phyloP scores from a whole-genome alignment of 2,888 invertebrate genomes.

The Phanerotoma sp. region DNA sequence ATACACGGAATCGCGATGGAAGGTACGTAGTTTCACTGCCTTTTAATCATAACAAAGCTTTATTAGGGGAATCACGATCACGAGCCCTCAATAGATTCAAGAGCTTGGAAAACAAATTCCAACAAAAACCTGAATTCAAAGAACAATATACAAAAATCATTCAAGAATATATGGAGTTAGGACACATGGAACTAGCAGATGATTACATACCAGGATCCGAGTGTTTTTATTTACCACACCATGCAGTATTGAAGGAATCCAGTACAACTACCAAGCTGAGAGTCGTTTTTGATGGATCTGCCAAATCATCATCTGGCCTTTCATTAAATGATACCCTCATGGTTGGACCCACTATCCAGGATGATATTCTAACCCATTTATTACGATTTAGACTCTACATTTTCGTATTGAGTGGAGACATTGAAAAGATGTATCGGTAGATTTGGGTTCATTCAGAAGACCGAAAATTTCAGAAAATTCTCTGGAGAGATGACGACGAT shows the following conservation, averaged over 20 bases:
- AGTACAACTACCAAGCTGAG: slow-evolving; percentile 19
- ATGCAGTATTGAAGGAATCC: slow-evolving; percentile 22
- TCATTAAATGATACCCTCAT: slow-evolving; percentile 27
- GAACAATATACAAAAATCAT: slow-evolving; percentile 16
- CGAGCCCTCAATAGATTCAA: slow-evolving; percentile 20
- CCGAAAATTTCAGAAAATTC: slow-evolving; percentile 17
- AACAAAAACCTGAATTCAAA: slow-evolving; percentile 10
- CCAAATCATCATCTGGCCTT: slow-evolving; percentile 13
- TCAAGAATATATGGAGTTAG: slow-evolving; percentile 18
- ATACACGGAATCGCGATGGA: neutral
- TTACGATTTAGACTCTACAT: too few relatives aligned
- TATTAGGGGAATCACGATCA: slow-evolving; percentile 9
- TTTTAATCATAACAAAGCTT: slow-evolving; percentile 15
- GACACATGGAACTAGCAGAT: slow-evolving; percentile 11
- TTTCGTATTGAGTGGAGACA: too few relatives aligned
- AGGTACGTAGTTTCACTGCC: slow-evolving; percentile 24
- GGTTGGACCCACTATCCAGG: too few relatives aligned
- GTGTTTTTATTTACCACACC: slow-evolving; percentile 31
- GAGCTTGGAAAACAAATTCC: slow-evolving; percentile 17
- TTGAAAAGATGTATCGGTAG: too few relatives aligned
- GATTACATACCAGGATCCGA: neutral
- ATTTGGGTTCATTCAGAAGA: too few relatives aligned
- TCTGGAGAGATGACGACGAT: slow-evolving; percentile 16
- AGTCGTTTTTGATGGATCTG: slow-evolving; percentile 22
- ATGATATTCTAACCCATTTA: too few relatives aligned